Evolutionary conservation across 2,113 vertebrate genomes (phyloP).

Genomic region (Parus major): DNA sequence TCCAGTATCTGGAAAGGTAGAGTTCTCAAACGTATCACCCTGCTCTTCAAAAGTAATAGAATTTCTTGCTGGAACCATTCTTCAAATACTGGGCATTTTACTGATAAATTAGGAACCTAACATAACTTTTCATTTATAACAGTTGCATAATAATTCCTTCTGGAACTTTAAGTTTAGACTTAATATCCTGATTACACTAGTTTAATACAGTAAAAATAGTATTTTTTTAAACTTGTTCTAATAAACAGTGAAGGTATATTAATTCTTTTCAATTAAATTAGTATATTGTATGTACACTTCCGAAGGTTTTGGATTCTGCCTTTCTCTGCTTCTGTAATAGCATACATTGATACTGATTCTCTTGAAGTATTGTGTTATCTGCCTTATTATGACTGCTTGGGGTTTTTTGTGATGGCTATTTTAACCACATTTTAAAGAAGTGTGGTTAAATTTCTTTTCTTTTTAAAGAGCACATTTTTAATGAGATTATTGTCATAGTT

Average conservation of each 20-base stretch:
- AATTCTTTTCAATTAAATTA: background rate
- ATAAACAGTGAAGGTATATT: background rate
- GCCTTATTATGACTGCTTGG: background rate
- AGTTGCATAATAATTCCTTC: background rate
- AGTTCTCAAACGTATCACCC: background rate
- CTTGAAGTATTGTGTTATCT: background rate
- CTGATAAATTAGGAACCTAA: background rate
- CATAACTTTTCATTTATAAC: background rate
- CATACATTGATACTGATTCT: background rate
- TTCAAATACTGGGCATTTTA: background rate
- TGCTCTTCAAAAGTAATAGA: background rate
- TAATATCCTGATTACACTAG: background rate
- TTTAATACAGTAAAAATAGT: background rate
- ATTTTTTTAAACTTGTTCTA: background rate
- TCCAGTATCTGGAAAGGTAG: conserved; percentile 80
- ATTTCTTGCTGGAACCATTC: background rate
- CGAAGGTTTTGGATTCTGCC: background rate
- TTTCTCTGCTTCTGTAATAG: background rate
- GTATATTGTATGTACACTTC: background rate
- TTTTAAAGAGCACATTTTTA: background rate
- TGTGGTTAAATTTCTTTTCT: no score
- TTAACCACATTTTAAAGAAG: background rate
- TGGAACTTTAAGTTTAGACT: background rate
- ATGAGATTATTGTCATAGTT: background rate
- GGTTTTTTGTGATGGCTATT: background rate